Evolutionary conservation across 2,888 invertebrate genomes (phyloP), one percentile per base, ranked within the genome.

Genomic region (Brenthis ino): DNA sequence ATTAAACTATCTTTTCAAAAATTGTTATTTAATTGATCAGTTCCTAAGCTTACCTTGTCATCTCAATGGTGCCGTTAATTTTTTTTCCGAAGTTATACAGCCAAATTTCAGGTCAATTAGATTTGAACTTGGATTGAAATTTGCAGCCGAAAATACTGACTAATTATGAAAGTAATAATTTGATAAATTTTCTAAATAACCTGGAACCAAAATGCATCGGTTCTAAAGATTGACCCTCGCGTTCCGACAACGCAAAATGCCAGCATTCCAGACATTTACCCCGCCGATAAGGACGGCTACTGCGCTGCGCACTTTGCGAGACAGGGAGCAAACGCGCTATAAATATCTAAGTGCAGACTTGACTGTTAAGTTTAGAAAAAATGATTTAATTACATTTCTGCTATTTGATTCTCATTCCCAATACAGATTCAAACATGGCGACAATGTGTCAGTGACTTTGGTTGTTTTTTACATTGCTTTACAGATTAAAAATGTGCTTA

Each of bases 211-310:
- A 57, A 47, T 47, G 57, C 16, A 47, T 14, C 37, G 47, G 13
- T 11, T n/a, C 37, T 56, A 56, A 43, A 16, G 37, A 55, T 60
- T 43, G 33, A 43, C 64, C 37, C 37, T 54, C 43, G 55, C 65
- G 64, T 65, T 66, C 69, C 64, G 48, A 43, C 58, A 54, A 24
- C 53, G 64, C 65, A 53, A 68, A 72, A 68, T 50, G 64, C 64
- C 66, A 68, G 55, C 68, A 68, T 68, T 64, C 70, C 72, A 68
- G 55, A 43, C 63, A 20, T 56, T 64, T 37, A 57, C 50, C 50
- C 53, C 33, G 43, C 37, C 48, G 60, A 60, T 54, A 67, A 64
- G 68, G 68, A 64, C 50, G 53, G 68, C 64, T 60, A 60, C 57
- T 54, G 60, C 57, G 63, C n/a, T 56, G 65, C 50, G 63, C 68